Evolutionary conservation across 2,113 vertebrate species (phyloP).

Genomic region (Rostratula benghalensis): DNA sequence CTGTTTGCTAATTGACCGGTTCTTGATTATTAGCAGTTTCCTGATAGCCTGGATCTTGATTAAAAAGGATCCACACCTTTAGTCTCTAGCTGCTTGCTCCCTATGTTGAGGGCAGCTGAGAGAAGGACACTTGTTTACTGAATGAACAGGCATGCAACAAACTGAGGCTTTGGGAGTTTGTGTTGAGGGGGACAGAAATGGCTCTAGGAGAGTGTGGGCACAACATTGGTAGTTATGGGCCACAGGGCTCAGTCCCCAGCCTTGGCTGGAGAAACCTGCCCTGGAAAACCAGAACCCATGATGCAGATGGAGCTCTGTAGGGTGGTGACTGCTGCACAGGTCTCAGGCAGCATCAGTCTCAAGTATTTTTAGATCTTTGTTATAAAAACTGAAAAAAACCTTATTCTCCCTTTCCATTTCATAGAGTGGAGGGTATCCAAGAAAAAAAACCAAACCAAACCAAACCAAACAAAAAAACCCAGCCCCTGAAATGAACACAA

Average conservation of each 20-base stretch:
- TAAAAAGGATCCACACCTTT: neutral
- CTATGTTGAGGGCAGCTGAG: neutral
- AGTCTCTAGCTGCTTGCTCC: neutral
- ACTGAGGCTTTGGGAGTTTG: neutral
- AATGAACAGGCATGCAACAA: neutral
- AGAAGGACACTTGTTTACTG: neutral
- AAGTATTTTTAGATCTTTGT: neutral
- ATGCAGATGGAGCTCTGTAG: neutral
- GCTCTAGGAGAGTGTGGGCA: neutral
- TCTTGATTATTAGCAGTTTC: neutral
- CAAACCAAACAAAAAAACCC: too few relatives aligned
- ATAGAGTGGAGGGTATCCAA: neutral
- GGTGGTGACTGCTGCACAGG: neutral
- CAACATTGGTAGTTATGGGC: neutral
- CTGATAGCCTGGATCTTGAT: neutral
- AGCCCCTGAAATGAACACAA: neutral
- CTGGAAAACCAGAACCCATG: neutral
- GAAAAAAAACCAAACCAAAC: neutral
- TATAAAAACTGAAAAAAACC: neutral
- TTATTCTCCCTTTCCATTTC: neutral
- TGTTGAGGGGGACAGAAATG: neutral
- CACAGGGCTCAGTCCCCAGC: neutral
- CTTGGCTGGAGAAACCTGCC: neutral
- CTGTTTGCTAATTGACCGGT: neutral
- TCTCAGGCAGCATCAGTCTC: neutral